Evolutionary conservation across 2,888 invertebrate genomes (phyloP), one percentile per base, ranked within the genome.

Genomic region (Andrena marginata): DNA sequence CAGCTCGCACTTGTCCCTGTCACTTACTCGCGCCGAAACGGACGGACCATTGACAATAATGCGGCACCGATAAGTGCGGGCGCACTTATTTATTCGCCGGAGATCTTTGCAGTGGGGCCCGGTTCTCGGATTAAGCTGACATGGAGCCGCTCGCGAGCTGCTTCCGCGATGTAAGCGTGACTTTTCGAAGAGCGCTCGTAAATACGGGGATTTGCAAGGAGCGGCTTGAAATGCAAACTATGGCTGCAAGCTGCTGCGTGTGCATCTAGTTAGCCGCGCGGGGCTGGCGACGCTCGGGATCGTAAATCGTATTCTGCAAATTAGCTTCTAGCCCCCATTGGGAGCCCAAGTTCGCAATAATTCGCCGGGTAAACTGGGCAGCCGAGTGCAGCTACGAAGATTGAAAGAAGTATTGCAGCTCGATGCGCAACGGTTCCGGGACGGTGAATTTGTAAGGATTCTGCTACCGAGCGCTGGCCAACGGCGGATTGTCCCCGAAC

Each of bases 221-320:
- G 26, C 31, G 29, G 2, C 13, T 63, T 69, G 26, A 63, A 31
- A 63, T 29, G 31, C 42, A 26, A 59, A 33, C 23, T 5, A 6
- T 23, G 13, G 5, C 2, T 2, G 59, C 65, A 26, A 67, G 59
- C 13, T 49, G 35, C n/a, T 29, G 29, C 59, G 33, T 31, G 35
- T 42, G 67, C 23, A 67, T 13, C 31, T 49, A n/a, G 20, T 56
- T 67, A 59, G 54, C 42, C 26, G 51, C 29, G 7, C 7, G 16
- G 56, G 20, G 42, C 23, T n/a, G 42, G 23, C 29, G 51, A n/a
- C 31, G 26, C 56, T 56, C 60, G 29, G 3, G 62, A 26, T 3
- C n/a, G 33, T 60, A 49, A 49, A 60, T 73, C 64, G 2, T 29
- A 42, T n/a, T 35, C n/a, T 20, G 64, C 26, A 73, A 64, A 73